Evolutionary conservation across 2,888 invertebrate genomes (phyloP).

Genomic region (Tenthredo scrophulariae): DNA sequence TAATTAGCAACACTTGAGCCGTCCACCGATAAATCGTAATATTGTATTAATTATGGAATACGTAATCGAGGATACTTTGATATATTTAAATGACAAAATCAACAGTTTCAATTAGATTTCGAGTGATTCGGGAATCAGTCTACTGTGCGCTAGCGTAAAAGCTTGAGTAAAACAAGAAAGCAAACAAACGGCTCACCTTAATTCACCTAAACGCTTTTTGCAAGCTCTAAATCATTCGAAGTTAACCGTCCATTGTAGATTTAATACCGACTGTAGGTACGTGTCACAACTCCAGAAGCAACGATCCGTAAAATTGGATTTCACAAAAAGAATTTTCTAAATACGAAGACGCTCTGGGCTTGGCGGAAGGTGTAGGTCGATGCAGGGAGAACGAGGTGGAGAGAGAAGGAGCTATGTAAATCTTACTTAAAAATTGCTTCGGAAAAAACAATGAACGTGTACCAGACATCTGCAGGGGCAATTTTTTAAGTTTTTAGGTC

Average conservation of each 20-base stretch:
- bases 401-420: slow-evolving; percentile 22
- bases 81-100: not conserved
- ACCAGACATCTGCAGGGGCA: not conserved
- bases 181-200: slow-evolving; percentile 43
- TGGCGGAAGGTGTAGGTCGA: not conserved
- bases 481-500: not conserved
- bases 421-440: slow-evolving; percentile 34
- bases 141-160: not conserved
- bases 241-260: slow-evolving; percentile 53
- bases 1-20: slow-evolving; percentile 12
- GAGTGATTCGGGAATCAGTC: not conserved
- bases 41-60: not conserved
- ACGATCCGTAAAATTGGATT: slow-evolving; percentile 67
- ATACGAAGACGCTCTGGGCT: slow-evolving; percentile 29
- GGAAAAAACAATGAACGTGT: slow-evolving; percentile 26
- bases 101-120: slow-evolving; percentile 24
- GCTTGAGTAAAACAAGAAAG: slow-evolving; percentile 9
- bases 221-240: slow-evolving; percentile 50
- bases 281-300: slow-evolving; percentile 56
- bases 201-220: slow-evolving; percentile 43
- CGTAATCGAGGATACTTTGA: not conserved
- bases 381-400: slow-evolving; percentile 1
- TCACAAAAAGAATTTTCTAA: slow-evolving; percentile 57
- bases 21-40: not conserved
- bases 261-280: slow-evolving; percentile 49